phyloP scores from a whole-genome alignment of 35 echinoderm and acorn worm species.

The Strongylocentrotus purpuratus region DNA sequence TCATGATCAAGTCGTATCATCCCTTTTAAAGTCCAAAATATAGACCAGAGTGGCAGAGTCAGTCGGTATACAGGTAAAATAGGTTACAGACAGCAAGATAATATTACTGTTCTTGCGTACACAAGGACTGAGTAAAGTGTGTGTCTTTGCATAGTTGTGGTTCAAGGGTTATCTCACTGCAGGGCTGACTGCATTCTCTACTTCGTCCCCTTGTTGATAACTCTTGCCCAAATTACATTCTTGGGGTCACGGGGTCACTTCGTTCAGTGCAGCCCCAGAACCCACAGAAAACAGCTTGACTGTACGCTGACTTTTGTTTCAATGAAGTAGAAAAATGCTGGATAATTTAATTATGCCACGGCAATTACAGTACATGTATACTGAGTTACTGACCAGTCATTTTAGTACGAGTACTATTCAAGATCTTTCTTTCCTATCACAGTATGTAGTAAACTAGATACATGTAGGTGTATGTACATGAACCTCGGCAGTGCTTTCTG shows the following conservation, averaged over 20 bases:
- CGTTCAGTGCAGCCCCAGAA: background rate
- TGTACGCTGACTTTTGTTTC: background rate
- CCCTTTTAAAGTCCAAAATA: background rate
- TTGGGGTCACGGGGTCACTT: conserved; percentile 34
- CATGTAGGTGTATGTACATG: background rate
- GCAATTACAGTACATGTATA: no score
- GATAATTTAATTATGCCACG: no score
- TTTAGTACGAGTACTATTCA: no score
- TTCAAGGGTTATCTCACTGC: conserved; percentile 35
- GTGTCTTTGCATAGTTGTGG: conserved; percentile 39
- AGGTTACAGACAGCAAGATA: background rate
- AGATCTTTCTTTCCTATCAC: no score
- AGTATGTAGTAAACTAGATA: no score
- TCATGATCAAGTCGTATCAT: background rate
- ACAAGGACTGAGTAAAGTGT: conserved; percentile 2
- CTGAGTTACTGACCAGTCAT: no score
- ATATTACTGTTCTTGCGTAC: background rate
- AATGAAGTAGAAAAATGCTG: no score
- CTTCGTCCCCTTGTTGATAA: conserved; percentile 36
- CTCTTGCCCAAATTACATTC: conserved; percentile 51
- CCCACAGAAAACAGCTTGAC: background rate
- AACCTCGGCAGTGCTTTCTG: background rate
- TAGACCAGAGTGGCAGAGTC: background rate
- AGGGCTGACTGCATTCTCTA: background rate
- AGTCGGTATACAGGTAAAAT: background rate